A percentile compares a stretch with the other conserved stretches of the same genome.
These are phyloP conservation scores for Clunio marinus DNA, from an alignment of 2,888 invertebrate species.

Conservation along the genomic window DNA sequence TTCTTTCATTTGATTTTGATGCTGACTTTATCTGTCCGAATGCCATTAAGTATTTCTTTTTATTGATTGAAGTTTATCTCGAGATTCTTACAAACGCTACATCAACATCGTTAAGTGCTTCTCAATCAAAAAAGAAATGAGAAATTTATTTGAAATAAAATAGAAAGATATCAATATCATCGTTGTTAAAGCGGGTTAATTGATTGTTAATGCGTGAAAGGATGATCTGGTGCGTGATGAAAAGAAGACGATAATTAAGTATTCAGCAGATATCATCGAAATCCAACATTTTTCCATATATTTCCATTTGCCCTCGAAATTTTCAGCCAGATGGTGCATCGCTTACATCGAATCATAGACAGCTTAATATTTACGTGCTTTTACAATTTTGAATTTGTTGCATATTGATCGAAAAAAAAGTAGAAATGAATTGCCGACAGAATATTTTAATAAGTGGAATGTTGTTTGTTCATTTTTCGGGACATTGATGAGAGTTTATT, in stretches of 20 bases:
- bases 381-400: slow-evolving; percentile 2
- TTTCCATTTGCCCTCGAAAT: not conserved
- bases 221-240: not conserved
- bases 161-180: not conserved
- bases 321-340: slow-evolving; percentile 12
- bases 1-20: not conserved
- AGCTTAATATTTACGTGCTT: slow-evolving; percentile 4
- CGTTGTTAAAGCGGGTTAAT: slow-evolving; percentile 15
- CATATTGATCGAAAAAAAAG: slow-evolving; percentile 14
- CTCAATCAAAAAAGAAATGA: not conserved
- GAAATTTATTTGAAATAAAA: too few species aligned
- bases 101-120: slow-evolving; percentile 2
- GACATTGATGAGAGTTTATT: slow-evolving; percentile 18
- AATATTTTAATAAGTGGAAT: slow-evolving; percentile 21
- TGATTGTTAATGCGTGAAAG: slow-evolving; percentile 30
- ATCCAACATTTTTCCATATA: slow-evolving; percentile 27
- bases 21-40: too few species aligned
- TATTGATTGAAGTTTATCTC: not conserved
- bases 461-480: too few species aligned
- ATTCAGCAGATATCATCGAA: slow-evolving; percentile 26
- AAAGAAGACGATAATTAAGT: slow-evolving; percentile 25
- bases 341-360: not conserved
- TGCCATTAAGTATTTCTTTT: too few species aligned
- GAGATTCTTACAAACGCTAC: not conserved
- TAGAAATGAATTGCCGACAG: not conserved